These are phyloP conservation scores for Sphenodon punctatus DNA, from an alignment of 2,797 vertebrate species.

Conservation along the genomic window DNA sequence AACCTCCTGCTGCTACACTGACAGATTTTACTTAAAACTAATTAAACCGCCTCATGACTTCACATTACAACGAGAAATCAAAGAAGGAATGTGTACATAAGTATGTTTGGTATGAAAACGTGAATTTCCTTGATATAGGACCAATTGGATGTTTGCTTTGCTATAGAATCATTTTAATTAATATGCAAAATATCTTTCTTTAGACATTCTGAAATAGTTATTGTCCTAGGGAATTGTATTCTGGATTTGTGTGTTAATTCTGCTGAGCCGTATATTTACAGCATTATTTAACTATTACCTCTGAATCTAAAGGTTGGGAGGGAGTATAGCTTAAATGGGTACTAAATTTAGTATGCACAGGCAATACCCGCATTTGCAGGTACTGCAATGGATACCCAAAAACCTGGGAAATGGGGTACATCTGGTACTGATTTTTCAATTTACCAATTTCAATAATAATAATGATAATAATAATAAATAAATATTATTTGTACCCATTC, in stretches of 20 bases:
- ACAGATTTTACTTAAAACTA: slow-evolving; percentile 2
- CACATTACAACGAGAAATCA: not conserved
- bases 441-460: too few relatives aligned
- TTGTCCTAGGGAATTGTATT: not conserved
- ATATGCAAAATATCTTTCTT: rapidly evolving
- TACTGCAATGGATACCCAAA: too few relatives aligned
- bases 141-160: not conserved
- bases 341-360: too few relatives aligned
- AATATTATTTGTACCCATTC: too few relatives aligned
- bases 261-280: not conserved
- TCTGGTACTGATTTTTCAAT: too few relatives aligned
- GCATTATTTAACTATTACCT: too few relatives aligned
- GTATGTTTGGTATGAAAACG: not conserved
- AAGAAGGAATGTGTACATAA: not conserved
- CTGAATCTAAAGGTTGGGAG: too few relatives aligned
- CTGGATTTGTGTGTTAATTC: not conserved
- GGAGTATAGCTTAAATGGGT: too few relatives aligned
- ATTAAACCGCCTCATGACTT: not conserved
- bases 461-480: too few relatives aligned
- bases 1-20: not conserved
- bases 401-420: too few relatives aligned
- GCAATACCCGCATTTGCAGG: too few relatives aligned
- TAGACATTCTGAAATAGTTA: not conserved
- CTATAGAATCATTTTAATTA: not conserved
- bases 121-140: rapidly evolving